Evolutionary conservation across 2,797 vertebrate species (phyloP).

Genomic region (Acipenser transmontanus): DNA sequence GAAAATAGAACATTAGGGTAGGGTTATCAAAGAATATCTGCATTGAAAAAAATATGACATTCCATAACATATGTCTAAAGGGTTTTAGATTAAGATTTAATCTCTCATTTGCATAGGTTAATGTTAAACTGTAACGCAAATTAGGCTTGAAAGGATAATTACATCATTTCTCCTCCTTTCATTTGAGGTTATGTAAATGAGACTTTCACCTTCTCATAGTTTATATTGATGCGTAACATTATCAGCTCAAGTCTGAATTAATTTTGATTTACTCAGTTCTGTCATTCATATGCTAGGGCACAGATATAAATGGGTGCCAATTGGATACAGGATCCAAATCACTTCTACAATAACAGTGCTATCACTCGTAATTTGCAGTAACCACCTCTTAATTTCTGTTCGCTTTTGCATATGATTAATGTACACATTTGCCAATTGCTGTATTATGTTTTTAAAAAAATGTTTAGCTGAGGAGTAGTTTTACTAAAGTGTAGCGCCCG

Average conservation of each 20-base stretch:
- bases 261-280: slow-evolving; percentile 67
- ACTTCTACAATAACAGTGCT: slow-evolving; percentile 50
- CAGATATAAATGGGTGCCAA: slow-evolving; percentile 42
- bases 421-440: slow-evolving; percentile 21
- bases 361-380: slow-evolving; percentile 31
- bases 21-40: not conserved
- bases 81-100: slow-evolving; percentile 64
- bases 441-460: slow-evolving; percentile 10
- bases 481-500: no score
- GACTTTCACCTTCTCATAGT: slow-evolving; percentile 67
- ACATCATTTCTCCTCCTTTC: slow-evolving; percentile 78
- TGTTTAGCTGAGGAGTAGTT: no score
- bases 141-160: slow-evolving; percentile 95
- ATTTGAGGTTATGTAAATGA: slow-evolving; percentile 85
- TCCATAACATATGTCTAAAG: slow-evolving; percentile 42
- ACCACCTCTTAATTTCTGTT: slow-evolving; percentile 36
- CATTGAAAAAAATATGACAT: slow-evolving; percentile 20
- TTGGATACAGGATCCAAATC: slow-evolving; percentile 55
- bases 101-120: slow-evolving; percentile 87
- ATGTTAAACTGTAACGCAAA: slow-evolving; percentile 90
- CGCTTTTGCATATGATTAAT: slow-evolving; percentile 20
- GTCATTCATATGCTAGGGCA: slow-evolving; percentile 57
- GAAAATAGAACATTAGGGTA: not conserved
- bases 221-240: slow-evolving; percentile 58
- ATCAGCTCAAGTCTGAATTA: slow-evolving; percentile 39